Base-by-base conservation (phyloP, 2,888 invertebrate genomes). In the Oligia latruncula region DNA sequence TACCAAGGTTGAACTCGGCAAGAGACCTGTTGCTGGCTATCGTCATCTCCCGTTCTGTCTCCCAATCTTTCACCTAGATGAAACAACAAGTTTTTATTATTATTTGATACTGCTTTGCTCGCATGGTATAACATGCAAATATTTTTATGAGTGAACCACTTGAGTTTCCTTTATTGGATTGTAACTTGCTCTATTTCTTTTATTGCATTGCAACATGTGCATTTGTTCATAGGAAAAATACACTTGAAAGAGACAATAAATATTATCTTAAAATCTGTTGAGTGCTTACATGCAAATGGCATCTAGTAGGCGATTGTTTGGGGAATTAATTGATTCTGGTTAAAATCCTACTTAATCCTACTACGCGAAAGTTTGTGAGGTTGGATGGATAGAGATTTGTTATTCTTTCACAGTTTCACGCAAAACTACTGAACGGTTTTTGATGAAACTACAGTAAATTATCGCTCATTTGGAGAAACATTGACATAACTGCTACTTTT, bases 1-100 rank as follows among this genome's bases (percentile, higher is more conserved):
- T 98, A 1, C 98, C 97, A 70, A 99, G 96, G 95, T 99, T 99
- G 90, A 98, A 98, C 93, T 99, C 99, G 0, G 99, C 99, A 82
- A 99, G 95, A 23, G 98, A 98, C 92, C 98, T 98, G 95, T 99
- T 99, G 89, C 98, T 98, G 0, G 98, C 98, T 91, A 99, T 97
- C 78, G 99, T 96, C 94, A 98, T 98, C 92, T 99, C 99, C 91
- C 99, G 98, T 91, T 99, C 99, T 11, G 97, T 97, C 90, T 98
- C 98, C 92, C 98, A 97, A 83, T 98, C 98, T 93, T 98, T 98
- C 3, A 99, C 97, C 98, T 99, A 94, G 5, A 15, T 43, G 0
- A 40, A 74, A 65, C n/a, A 43, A 43, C 2, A 20, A n/a, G 4
- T 55, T 13, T 46, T 23, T 17, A 52, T 52, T 52, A 17, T 9